Conservation (phyloP, 2,888 invertebrate species). For the Agrotis puta region DNA sequence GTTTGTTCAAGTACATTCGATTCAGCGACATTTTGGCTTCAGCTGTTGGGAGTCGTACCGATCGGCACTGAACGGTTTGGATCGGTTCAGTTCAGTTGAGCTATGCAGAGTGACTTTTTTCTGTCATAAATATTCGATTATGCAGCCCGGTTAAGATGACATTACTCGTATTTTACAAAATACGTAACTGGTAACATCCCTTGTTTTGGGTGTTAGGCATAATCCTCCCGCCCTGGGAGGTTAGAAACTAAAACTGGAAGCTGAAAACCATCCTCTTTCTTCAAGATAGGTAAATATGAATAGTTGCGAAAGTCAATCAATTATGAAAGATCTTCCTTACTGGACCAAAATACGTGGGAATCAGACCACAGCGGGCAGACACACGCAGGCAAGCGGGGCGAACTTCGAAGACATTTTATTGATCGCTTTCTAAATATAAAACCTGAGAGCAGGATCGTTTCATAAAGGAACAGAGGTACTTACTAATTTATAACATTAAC, state of each 20-base stretch:
- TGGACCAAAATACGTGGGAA: constrained; percentile 27
- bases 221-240: too few relatives aligned
- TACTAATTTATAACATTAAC: neutral
- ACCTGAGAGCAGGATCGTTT: constrained; percentile 12
- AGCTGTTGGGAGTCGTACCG: neutral
- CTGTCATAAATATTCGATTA: neutral
- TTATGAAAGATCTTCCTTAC: constrained; percentile 3
- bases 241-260: too few relatives aligned
- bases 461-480: constrained; percentile 1
- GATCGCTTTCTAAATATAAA: constrained; percentile 51
- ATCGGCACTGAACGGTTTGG: neutral
- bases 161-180: too few relatives aligned
- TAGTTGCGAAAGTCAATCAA: constrained; percentile 1
- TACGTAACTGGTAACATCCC: too few relatives aligned
- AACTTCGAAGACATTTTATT: constrained; percentile 25
- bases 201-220: too few relatives aligned
- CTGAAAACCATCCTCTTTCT: too few relatives aligned
- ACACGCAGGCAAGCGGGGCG: constrained; percentile 17
- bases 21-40: neutral
- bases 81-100: too few relatives aligned
- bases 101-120: neutral
- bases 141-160: neutral
- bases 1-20: neutral
- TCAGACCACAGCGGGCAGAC: too few relatives aligned
- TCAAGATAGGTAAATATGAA: constrained; percentile 2